Percentiles rank a stretch among this genome's conserved stretches.
Evolutionary conservation across 2,888 invertebrate genomes (phyloP).

Genomic region (Steinernema hermaphroditum): DNA sequence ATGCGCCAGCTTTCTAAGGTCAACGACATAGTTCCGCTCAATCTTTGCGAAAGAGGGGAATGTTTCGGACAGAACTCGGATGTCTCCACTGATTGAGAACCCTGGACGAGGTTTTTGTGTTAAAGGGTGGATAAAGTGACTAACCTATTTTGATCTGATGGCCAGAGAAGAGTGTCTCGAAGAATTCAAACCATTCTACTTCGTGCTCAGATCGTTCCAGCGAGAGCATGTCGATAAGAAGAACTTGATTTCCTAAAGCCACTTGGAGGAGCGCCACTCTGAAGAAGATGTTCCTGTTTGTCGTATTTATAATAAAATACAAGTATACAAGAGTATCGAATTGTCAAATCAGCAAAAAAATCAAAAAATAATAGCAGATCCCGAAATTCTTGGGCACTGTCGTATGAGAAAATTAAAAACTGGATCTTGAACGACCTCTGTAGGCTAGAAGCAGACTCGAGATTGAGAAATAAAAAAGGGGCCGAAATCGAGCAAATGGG

Average conservation of each 20-base stretch:
- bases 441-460: too few species aligned
- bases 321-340: too few species aligned
- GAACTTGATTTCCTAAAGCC: not conserved
- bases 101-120: not conserved
- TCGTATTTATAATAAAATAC: too few species aligned
- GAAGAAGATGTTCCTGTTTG: too few species aligned
- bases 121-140: not conserved
- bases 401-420: too few species aligned
- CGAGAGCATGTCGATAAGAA: not conserved
- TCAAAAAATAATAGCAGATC: not conserved
- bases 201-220: not conserved
- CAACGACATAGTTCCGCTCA: not conserved
- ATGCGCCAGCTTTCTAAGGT: not conserved
- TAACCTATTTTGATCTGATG: not conserved
- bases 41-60: not conserved
- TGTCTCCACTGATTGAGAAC: not conserved
- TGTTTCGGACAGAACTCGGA: not conserved
- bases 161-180: not conserved
- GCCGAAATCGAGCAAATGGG: too few species aligned
- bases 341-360: too few species aligned
- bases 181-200: not conserved
- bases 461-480: too few species aligned
- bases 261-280: not conserved
- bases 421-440: too few species aligned
- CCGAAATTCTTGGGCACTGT: not conserved